phyloP scores from a whole-genome alignment of 1,140 invertebrate species.

The Anthonomus grandis region DNA sequence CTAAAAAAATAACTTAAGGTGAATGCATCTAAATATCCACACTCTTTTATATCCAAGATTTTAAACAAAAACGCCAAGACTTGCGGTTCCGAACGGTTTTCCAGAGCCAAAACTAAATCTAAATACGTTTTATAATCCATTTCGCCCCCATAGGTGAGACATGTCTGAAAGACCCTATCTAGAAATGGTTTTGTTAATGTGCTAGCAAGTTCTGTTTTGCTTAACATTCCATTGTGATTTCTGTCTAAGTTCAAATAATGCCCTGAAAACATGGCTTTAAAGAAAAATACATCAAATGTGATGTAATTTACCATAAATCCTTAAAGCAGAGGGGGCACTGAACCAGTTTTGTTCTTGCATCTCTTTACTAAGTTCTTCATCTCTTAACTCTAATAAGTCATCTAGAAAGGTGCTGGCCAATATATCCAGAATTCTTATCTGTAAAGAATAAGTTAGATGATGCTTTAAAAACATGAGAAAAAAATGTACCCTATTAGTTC shows the following conservation, averaged over 20 bases:
- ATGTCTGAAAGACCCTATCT: slow-evolving; percentile 92
- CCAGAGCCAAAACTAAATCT: slow-evolving; percentile 90
- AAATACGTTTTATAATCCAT: slow-evolving; percentile 98
- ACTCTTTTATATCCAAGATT: slow-evolving; percentile 86
- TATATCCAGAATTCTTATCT: slow-evolving; percentile 79
- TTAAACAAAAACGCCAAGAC: slow-evolving; percentile 89
- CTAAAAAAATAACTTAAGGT: slow-evolving; percentile 92
- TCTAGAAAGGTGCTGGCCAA: slow-evolving; percentile 88
- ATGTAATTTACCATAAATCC: slow-evolving; percentile 75
- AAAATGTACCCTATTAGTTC: slow-evolving; percentile 74
- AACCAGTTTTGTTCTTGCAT: slow-evolving; percentile 92
- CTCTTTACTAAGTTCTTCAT: slow-evolving; percentile 81
- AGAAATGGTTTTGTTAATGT: slow-evolving; percentile 90
- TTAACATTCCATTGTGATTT: slow-evolving; percentile 95
- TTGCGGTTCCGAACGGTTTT: slow-evolving; percentile 89
- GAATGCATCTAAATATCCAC: slow-evolving; percentile 86
- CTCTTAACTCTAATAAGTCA: slow-evolving; percentile 83
- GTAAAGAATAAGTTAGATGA: no score
- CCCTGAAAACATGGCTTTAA: slow-evolving; percentile 42
- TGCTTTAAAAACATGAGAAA: not conserved
- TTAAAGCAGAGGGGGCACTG: slow-evolving; percentile 82
- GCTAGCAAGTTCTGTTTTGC: slow-evolving; percentile 80
- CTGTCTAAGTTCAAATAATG: slow-evolving; percentile 91
- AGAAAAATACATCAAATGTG: no score
- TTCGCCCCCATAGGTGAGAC: slow-evolving; percentile 91